A percentile compares a stretch with the other conserved stretches of the same genome.
Evolutionary conservation across 2,797 vertebrate species (phyloP).

Genomic region (Microhierax caerulescens): DNA sequence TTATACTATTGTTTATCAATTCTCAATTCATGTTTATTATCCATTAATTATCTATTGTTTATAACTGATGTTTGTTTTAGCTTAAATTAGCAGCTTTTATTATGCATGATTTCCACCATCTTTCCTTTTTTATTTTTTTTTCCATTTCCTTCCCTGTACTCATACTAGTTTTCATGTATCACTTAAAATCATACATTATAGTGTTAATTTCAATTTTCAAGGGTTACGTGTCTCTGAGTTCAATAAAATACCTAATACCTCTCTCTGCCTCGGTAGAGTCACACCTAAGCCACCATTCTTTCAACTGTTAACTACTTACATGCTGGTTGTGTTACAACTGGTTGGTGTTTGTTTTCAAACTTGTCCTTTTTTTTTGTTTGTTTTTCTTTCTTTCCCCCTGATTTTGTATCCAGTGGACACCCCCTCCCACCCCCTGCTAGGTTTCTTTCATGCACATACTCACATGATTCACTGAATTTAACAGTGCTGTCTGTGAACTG

Average conservation of each 20-base stretch:
- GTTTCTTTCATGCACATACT: neutral
- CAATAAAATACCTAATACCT: neutral
- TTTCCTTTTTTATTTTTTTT: neutral
- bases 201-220: neutral
- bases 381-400: too few species aligned
- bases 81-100: neutral
- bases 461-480: neutral
- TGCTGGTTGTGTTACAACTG: neutral
- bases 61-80: neutral
- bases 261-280: neutral
- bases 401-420: neutral
- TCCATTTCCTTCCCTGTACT: neutral
- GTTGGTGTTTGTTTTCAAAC: neutral
- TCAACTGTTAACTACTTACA: neutral
- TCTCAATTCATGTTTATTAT: neutral
- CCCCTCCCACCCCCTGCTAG: too few species aligned
- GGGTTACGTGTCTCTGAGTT: neutral
- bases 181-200: neutral
- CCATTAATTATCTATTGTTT: neutral
- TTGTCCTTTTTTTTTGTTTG: neutral
- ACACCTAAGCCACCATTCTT: neutral
- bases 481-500: neutral
- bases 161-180: neutral
- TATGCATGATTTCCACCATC: neutral
- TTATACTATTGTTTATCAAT: neutral